These are phyloP conservation scores for Myiothlypis chrysogaster DNA, from an alignment of 2,797 vertebrate species.

Conservation along the genomic window DNA sequence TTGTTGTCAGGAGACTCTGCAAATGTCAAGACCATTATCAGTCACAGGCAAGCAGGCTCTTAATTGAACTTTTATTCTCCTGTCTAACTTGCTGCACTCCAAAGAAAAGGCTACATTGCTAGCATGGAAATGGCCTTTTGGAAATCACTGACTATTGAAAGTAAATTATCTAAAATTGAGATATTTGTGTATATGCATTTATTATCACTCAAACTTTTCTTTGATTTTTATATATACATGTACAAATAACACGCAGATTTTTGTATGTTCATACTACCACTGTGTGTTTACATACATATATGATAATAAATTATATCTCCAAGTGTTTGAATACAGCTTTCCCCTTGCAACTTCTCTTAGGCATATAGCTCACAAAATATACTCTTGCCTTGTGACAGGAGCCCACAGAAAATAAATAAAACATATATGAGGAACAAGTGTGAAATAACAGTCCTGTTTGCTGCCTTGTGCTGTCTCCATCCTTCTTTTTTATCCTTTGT, in stretches of 20 bases:
- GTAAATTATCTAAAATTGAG: neutral
- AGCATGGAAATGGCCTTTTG: conserved; percentile 8
- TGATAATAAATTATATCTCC: neutral
- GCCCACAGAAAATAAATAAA: neutral
- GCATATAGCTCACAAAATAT: neutral
- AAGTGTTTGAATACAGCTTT: neutral
- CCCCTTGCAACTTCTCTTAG: neutral
- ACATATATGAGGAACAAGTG: neutral
- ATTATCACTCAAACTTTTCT: neutral
- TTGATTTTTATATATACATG: neutral
- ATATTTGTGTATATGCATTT: neutral
- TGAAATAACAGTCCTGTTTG: conserved; percentile 26
- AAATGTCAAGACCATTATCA: conserved; percentile 74
- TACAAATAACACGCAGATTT: neutral
- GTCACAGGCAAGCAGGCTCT: conserved; percentile 28
- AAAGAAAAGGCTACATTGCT: neutral
- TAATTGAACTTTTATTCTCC: conserved; percentile 62
- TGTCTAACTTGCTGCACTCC: conserved; percentile 10
- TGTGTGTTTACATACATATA: neutral
- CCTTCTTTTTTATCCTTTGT: conserved; percentile 54
- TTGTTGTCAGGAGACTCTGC: conserved; percentile 36
- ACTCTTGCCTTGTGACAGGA: neutral
- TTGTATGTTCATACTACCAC: neutral
- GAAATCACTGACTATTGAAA: conserved; percentile 5
- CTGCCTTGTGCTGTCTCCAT: conserved; percentile 27